Base-by-base conservation (phyloP, 2,888 invertebrate genomes). In the Cheiracanthium punctorium region DNA sequence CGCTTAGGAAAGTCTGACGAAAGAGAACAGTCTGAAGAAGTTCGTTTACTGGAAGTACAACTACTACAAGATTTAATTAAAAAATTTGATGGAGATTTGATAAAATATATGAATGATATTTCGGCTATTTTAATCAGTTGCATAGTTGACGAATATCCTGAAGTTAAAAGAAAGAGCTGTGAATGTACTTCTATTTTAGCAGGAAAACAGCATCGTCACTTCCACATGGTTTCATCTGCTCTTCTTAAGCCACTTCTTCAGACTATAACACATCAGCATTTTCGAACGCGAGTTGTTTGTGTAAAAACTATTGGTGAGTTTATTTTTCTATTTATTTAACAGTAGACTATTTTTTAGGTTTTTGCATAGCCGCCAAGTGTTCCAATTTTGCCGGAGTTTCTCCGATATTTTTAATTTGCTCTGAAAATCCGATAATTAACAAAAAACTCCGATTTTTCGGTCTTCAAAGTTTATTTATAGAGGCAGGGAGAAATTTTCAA, bases 261-360 rank as follows among this genome's bases (percentile, higher is more conserved):
- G 2, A 95, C 95, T 90, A 94, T 96, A 90, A 93, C 94, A 33
- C 97, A 98, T 91, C 96, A 96, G 90, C 96, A 97, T 91, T 96
- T 95, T 84, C 94, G 94, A 92, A 95, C 96, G 64, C 93, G 98
- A 84, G 94, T 95, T 17, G 94, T 94, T 58, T 94, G 95, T 20
- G 92, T 97, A 14, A 93, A 93, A 91, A 95, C 96, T 67, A 94
- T 97, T 88, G 95, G 95, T 93, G 92, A 91, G 90, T 89, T n/a
- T n/a, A n/a, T n/a, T n/a, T n/a, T n/a, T n/a, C n/a, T n/a, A n/a
- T n/a, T n/a, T n/a, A n/a, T n/a, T n/a, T n/a, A n/a, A n/a, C n/a
- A n/a, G n/a, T n/a, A n/a, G n/a, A n/a, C n/a, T n/a, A n/a, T n/a
- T n/a, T n/a, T n/a, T n/a, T n/a, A n/a, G n/a, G n/a, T n/a, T n/a